These are phyloP conservation scores for Plagiodera versicolora DNA, from an alignment of 2,888 invertebrate species.

Conservation along the genomic window DNA sequence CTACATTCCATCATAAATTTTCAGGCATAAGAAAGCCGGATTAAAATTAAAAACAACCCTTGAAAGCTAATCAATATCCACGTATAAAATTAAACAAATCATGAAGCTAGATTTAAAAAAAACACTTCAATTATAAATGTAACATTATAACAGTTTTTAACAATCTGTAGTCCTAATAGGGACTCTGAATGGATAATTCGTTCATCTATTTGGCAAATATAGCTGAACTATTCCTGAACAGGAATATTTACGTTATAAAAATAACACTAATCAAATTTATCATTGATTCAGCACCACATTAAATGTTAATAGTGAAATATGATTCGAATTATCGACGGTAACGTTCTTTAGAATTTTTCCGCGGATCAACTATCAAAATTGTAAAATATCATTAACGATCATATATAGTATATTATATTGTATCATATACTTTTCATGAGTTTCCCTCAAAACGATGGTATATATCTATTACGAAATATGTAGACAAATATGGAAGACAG, in stretches of 20 bases:
- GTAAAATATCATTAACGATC: neutral
- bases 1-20: no score
- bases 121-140: neutral
- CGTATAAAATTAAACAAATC: no score
- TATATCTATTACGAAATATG: no score
- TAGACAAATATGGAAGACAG: no score
- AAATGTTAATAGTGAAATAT: no score
- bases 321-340: neutral
- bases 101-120: no score
- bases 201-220: neutral
- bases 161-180: neutral
- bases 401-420: neutral
- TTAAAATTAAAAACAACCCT: no score
- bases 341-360: neutral
- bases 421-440: no score
- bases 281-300: neutral
- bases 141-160: neutral
- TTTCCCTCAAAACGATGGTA: no score
- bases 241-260: neutral
- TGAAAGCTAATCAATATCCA: no score
- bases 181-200: neutral
- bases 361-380: neutral
- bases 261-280: neutral
- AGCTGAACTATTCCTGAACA: neutral
- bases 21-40: no score